Percentiles rank a stretch among this genome's conserved stretches.
Evolutionary conservation across 1,140 invertebrate genomes (phyloP).

Genomic region (Aplysia californica): DNA sequence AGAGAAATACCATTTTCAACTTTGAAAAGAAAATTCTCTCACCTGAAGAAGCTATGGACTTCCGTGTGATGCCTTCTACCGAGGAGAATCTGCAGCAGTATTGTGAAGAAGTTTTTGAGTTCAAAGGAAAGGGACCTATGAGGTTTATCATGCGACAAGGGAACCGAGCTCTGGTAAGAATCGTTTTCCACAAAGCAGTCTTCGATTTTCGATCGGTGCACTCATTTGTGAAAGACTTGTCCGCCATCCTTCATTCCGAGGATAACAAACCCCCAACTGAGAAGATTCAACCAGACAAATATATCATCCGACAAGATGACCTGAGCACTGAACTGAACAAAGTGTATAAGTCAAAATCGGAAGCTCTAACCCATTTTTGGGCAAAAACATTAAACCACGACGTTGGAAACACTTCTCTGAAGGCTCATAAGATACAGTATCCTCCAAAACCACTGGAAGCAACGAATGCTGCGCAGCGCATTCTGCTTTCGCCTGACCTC

Average conservation of each 20-base stretch:
- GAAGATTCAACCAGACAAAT: constrained; percentile 6
- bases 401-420: constrained; percentile 5
- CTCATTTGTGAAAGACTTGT: constrained; percentile 30
- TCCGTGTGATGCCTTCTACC: constrained; percentile 2
- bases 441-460: neutral
- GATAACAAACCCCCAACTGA: neutral
- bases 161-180: neutral
- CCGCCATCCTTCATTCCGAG: constrained; percentile 3
- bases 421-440: neutral
- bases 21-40: constrained; percentile 19
- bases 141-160: constrained; percentile 29
- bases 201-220: constrained; percentile 30
- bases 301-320: neutral
- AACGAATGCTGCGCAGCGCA: neutral
- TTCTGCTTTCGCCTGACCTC: neutral
- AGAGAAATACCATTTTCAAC: neutral
- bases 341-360: constrained; percentile 26
- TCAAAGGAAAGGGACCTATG: constrained; percentile 25
- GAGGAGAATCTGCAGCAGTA: neutral
- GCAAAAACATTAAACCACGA: constrained; percentile 19
- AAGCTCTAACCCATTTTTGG: constrained; percentile 25
- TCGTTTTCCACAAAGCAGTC: constrained; percentile 30
- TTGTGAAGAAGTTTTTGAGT: constrained; percentile 28
- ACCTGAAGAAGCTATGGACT: constrained; percentile 29
- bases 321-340: constrained; percentile 26